A percentile compares a stretch with the other conserved stretches of the same genome.
These are phyloP conservation scores for Heterotis niloticus DNA, from an alignment of 2,113 vertebrate genomes.

Conservation along the genomic window DNA sequence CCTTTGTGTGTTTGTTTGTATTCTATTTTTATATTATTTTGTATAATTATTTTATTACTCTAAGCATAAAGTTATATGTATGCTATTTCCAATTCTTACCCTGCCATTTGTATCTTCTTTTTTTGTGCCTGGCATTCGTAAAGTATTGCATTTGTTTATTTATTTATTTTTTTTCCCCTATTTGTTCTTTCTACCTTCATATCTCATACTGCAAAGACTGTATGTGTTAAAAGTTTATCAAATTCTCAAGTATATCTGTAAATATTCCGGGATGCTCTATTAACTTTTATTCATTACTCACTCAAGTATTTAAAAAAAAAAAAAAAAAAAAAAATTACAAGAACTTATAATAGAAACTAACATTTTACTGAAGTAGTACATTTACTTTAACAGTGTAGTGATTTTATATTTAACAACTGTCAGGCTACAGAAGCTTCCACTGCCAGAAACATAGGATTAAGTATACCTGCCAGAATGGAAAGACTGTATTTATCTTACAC, in stretches of 20 bases:
- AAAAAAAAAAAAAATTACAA: no score
- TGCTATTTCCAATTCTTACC: background rate
- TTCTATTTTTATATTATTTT: constrained; percentile 1
- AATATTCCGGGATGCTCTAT: constrained; percentile 3
- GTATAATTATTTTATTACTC: background rate
- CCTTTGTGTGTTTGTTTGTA: constrained; percentile 19
- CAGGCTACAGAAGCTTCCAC: background rate
- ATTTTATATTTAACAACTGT: background rate
- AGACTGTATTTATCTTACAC: no score
- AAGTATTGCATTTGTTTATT: background rate
- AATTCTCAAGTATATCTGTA: background rate
- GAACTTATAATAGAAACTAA: background rate
- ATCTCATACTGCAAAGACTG: background rate
- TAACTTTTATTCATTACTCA: background rate
- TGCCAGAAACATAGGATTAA: background rate
- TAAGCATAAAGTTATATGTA: background rate
- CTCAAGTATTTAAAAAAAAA: no score
- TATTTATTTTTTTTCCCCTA: background rate
- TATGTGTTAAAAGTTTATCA: background rate
- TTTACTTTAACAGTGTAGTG: background rate
- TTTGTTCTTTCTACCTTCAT: background rate
- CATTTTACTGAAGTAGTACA: background rate
- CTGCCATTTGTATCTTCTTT: background rate
- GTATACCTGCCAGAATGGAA: background rate
- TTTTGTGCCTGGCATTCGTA: background rate